A percentile compares a stretch with the other conserved stretches of the same genome.
phyloP scores from a whole-genome alignment of 2,888 invertebrate genomes.

The Lordiphosa andalusiaca region DNA sequence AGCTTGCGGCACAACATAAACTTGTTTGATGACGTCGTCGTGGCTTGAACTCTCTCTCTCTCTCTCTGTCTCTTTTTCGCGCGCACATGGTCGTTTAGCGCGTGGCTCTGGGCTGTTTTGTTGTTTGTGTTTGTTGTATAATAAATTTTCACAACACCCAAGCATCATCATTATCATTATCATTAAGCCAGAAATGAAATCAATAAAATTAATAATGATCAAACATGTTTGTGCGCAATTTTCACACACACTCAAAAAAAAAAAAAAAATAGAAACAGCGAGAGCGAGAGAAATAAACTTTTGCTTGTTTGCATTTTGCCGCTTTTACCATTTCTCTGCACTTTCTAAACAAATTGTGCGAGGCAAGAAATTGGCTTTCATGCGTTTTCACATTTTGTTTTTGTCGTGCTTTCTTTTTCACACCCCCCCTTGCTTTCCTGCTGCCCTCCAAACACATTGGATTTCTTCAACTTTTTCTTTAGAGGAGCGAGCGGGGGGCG shows the following conservation, averaged over 20 bases:
- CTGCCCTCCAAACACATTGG: conserved; percentile 23
- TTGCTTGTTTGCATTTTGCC: conserved; percentile 70
- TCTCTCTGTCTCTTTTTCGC: conserved; percentile 19
- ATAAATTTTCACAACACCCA: conserved; percentile 36
- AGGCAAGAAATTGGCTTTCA: conserved; percentile 64
- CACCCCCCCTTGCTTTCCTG: conserved; percentile 22
- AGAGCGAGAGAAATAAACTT: conserved; percentile 1
- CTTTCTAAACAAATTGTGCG: conserved; percentile 77
- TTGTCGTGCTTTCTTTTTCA: conserved; percentile 72
- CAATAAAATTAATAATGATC: conserved; percentile 61
- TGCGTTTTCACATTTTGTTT: conserved; percentile 75
- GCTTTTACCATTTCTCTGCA: conserved; percentile 77
- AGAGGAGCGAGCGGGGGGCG: conserved; percentile 29
- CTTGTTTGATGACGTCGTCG: conserved; percentile 67
- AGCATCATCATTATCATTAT: conserved; percentile 28
- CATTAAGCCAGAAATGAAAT: conserved; percentile 47
- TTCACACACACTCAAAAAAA: conserved; percentile 33
- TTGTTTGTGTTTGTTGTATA: conserved; percentile 59
- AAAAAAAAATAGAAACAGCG: conserved; percentile 9
- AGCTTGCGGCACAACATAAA: conserved; percentile 40
- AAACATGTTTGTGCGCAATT: conserved; percentile 61
- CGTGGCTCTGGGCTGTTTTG: conserved; percentile 33
- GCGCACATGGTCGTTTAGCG: conserved; percentile 33
- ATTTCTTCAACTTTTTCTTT: conserved; percentile 67
- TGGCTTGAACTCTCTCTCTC: conserved; percentile 34